phyloP scores from a whole-genome alignment of 2,888 invertebrate genomes.

The Maniola hyperantus region DNA sequence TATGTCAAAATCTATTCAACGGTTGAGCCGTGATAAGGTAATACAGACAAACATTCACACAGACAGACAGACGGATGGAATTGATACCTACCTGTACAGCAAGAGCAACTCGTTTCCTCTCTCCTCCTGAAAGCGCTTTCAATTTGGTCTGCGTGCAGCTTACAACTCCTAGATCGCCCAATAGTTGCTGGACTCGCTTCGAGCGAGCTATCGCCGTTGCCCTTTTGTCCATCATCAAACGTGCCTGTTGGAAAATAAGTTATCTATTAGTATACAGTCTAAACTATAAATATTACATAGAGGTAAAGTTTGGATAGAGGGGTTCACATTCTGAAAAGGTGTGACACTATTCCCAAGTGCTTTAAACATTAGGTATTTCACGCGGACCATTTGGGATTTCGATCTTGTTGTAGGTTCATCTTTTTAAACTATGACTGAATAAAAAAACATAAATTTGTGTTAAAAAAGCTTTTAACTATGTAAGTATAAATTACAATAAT shows the following conservation, averaged over 20 bases:
- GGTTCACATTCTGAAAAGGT: too few relatives aligned
- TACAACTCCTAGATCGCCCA: constrained; percentile 87
- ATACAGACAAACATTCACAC: too few relatives aligned
- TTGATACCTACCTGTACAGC: constrained; percentile 88
- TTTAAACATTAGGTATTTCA: too few relatives aligned
- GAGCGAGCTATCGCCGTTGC: constrained; percentile 63
- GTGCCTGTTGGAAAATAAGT: constrained; percentile 78
- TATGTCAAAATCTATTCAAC: too few relatives aligned
- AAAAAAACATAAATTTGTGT: too few relatives aligned
- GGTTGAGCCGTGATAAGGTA: too few relatives aligned
- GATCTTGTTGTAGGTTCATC: too few relatives aligned
- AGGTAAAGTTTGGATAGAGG: too few relatives aligned
- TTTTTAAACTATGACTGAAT: too few relatives aligned
- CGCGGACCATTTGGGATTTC: too few relatives aligned
- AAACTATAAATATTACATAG: too few relatives aligned
- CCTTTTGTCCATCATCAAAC: constrained; percentile 87
- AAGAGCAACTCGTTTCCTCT: constrained; percentile 92
- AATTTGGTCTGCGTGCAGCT: constrained; percentile 88
- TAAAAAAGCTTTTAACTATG: not conserved
- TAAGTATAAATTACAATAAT: not conserved
- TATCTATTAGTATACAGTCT: not conserved
- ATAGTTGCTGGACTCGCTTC: constrained; percentile 66
- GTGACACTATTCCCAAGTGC: too few relatives aligned
- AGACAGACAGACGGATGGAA: not conserved
- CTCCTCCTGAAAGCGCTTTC: constrained; percentile 93